A percentile compares a stretch with the other conserved stretches of the same genome.
Evolutionary conservation across 2,113 vertebrate genomes (phyloP).

Genomic region (Ovis canadensis): DNA sequence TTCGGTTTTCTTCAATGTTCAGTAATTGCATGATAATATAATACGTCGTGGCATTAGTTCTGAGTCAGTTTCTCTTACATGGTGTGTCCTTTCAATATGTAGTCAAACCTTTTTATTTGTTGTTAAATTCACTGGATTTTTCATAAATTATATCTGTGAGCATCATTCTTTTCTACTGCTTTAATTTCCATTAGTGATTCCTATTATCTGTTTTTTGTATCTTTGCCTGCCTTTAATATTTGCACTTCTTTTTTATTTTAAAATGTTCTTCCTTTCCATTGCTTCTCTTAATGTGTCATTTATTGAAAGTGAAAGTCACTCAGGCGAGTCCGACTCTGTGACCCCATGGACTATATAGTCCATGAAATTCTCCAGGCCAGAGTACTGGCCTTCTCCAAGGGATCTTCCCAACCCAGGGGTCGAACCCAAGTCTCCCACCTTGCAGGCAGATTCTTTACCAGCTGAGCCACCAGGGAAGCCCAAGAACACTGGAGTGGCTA

Average conservation of each 20-base stretch:
- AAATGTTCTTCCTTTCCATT: background rate
- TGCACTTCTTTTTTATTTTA: background rate
- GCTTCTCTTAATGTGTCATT: background rate
- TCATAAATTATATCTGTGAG: background rate
- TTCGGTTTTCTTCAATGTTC: background rate
- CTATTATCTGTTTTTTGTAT: background rate
- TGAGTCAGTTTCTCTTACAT: background rate
- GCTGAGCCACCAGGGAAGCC: background rate
- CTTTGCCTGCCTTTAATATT: background rate
- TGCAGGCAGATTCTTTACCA: background rate
- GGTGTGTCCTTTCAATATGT: background rate
- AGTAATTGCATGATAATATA: background rate
- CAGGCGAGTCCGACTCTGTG: background rate
- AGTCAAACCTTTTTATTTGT: background rate
- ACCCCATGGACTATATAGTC: background rate
- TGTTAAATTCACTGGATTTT: background rate
- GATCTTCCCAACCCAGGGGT: background rate
- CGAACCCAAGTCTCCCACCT: background rate
- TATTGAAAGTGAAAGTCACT: background rate
- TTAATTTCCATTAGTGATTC: background rate
- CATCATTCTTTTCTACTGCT: background rate
- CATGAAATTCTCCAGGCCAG: background rate
- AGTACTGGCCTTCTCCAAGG: background rate
- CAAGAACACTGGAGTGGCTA: background rate
- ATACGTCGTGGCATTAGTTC: background rate